Percentiles rank a stretch among this genome's conserved stretches.
Evolutionary conservation across 2,797 vertebrate species (phyloP).

Genomic region (Mareca strepera): DNA sequence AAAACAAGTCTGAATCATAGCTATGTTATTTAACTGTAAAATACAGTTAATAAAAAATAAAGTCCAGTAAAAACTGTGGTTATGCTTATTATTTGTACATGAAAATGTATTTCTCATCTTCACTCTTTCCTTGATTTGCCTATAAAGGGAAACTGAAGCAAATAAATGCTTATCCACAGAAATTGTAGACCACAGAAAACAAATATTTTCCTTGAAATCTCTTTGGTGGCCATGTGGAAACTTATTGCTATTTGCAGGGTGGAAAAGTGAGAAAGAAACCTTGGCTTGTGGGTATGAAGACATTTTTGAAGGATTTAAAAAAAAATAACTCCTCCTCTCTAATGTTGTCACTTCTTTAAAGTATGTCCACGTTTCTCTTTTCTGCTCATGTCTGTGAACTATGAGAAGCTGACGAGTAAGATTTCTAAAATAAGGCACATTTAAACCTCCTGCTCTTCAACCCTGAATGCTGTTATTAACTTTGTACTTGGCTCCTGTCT

Average conservation of each 20-base stretch:
- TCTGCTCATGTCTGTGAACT: not conserved
- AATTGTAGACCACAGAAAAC: not conserved
- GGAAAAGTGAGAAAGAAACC: not conserved
- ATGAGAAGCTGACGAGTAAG: not conserved
- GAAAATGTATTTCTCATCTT: not conserved
- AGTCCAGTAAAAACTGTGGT: not conserved
- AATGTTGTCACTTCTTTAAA: not conserved
- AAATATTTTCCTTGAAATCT: not conserved
- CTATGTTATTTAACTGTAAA: not conserved
- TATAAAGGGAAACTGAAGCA: not conserved
- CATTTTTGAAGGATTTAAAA: not conserved
- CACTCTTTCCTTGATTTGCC: not conserved
- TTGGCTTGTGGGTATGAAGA: not conserved
- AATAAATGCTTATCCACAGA: not conserved
- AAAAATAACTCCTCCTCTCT: accelerated
- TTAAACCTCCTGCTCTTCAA: not conserved
- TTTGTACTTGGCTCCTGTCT: not conserved
- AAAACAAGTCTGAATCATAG: not conserved
- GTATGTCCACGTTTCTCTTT: not conserved
- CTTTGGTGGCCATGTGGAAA: not conserved
- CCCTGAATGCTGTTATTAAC: accelerated
- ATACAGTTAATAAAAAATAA: not conserved
- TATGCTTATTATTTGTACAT: not conserved
- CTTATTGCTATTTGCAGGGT: not conserved
- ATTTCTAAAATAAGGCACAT: not conserved